Base-by-base conservation (phyloP, 2,888 invertebrate species). In the Mimas tiliae region DNA sequence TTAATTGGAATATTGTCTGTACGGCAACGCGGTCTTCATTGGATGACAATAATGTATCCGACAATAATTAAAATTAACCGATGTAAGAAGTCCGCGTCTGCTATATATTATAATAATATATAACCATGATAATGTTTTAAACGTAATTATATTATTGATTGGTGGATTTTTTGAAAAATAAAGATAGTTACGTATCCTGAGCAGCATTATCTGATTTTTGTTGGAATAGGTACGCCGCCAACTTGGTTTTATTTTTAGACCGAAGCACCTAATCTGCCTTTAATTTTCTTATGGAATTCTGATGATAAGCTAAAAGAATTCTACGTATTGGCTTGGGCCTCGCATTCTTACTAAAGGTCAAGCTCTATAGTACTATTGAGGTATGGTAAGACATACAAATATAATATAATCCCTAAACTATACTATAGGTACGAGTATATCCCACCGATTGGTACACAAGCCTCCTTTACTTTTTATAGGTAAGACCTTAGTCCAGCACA, bases 121-220 rank as follows among this genome's bases (percentile, higher is more conserved):
- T 52, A 42, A 64, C 47, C 50, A 21, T 66, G 51, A 62, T 63
- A 63, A 62, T 62, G 51, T 48, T 65, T 62, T 65, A 45, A 63
- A 82, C 74, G 86, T 79, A 86, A 83, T 71, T 34, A 52, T 91
- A 90, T 88, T 86, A 88, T 70, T 73, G 72, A 88, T 91, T 90
- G 89, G 88, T 91, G 91, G 81, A 89, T 91, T 90, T 86, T 88
- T 89, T 87, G 83, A 76, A 67, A 87, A 93, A 92, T 91, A 93
- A 92, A 93, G 83, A 88, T 91, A 92, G 90, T 89, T 89, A 90
- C 87, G 81, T 90, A 91, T 84, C 90, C 91, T 86, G 91, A 90
- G 90, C 91, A 92, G 75, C 87, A 77, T 85, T 77, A 77, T 81
- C 84, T 87, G 80, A 76, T 88, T 83, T 84, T 82, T 87, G 74